Percentiles rank a stretch among this genome's conserved stretches.
These are phyloP conservation scores for Ophioderma brevispina DNA, from an alignment of 35 echinoderm and acorn worm genomes.

Conservation along the genomic window DNA sequence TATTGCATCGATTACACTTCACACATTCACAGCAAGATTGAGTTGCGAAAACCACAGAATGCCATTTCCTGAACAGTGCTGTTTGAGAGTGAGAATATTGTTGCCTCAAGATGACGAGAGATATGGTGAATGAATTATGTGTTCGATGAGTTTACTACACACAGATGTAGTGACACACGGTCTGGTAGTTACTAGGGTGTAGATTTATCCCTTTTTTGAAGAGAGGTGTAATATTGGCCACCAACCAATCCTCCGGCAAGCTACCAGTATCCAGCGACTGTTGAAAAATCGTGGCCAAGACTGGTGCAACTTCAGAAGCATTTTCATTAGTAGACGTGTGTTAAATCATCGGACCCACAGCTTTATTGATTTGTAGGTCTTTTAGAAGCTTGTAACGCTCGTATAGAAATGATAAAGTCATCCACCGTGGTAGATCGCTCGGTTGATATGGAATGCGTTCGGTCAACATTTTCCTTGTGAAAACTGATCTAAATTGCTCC, in stretches of 20 bases:
- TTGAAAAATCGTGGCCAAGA: not conserved
- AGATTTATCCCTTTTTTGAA: not conserved
- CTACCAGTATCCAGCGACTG: constrained; percentile 15
- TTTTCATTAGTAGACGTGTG: not conserved
- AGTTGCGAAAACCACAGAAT: constrained; percentile 26
- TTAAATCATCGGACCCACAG: constrained; percentile 22
- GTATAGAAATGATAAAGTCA: not conserved
- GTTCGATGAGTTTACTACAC: constrained; percentile 7
- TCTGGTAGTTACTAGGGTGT: not conserved
- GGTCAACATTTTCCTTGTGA: not conserved
- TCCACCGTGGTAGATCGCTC: not conserved
- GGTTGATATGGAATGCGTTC: not conserved
- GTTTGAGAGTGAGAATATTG: constrained; percentile 7
- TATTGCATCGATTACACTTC: not conserved
- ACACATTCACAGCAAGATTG: no score
- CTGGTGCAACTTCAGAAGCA: constrained; percentile 19
- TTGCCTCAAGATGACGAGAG: constrained; percentile 21
- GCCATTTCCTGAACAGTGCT: constrained; percentile 21
- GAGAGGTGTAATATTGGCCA: not conserved
- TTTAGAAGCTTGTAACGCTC: constrained; percentile 12
- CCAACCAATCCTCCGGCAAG: constrained; percentile 11
- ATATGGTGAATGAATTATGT: constrained; percentile 32
- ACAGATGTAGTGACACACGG: constrained; percentile 2
- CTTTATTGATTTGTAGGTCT: constrained; percentile 1
- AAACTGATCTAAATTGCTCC: constrained; percentile 11